Evolutionary conservation across 2,113 vertebrate genomes (phyloP), one percentile per base, ranked within the genome.

Genomic region (Pluvianellus socialis): DNA sequence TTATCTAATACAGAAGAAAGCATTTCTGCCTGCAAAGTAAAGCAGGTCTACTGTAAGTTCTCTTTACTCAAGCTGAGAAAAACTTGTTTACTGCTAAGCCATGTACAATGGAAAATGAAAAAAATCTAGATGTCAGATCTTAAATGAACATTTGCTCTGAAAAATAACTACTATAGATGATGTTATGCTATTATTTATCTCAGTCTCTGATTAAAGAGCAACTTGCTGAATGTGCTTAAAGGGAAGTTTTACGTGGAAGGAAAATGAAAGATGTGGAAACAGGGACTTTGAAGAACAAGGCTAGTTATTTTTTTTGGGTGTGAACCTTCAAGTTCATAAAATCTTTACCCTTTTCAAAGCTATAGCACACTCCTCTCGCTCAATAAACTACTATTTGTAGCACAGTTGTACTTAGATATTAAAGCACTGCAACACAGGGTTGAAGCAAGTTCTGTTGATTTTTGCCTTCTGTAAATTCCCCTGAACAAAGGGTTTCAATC

Each of bases 341-440:
- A 97, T 88, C 63, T 61, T 90, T 59, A 98, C 91, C 47, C 96
- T 62, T 85, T 22, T 35, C 93, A 97, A 86, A 91, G 65, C 86
- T 92, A 93, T 5, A 79, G 77, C 58, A 92, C 22, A 24, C 9
- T 77, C 66, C n/a, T 81, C 94, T 67, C 97, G 61, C 52, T 95
- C 59, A 88, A 72, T 26, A 53, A 81, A 40, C 33, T 13, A 58
- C 8, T 71, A 77, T 40, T 87, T 90, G 68, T 68, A 89, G 87
- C 50, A 38, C 3, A 94, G 62, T 10, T 76, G 28, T 63, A 83
- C 65, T 49, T 15, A 20, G 45, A 18, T 42, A 86, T 32, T 85
- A 30, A 90, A 86, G 44, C 40, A 47, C 5, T 44, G 15, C 21
- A 77, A 77, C 7, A 70, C 19, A 30, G 14, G 12, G 33, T 12